Evolutionary conservation across 2,797 vertebrate species (phyloP).

Genomic region (Mus minutoides): DNA sequence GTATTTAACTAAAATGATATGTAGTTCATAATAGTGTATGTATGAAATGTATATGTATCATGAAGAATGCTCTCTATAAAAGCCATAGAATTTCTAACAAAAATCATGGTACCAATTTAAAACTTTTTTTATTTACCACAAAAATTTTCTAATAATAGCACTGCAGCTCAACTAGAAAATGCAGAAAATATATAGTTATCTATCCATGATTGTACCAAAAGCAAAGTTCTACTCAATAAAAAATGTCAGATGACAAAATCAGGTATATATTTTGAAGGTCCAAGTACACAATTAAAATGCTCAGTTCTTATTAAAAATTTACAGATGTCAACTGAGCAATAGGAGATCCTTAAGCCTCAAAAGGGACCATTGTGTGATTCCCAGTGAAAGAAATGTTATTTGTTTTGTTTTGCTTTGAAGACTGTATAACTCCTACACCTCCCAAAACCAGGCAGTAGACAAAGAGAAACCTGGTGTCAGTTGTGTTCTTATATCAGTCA

Average conservation of each 20-base stretch:
- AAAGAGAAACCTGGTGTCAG: background rate
- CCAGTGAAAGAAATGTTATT: background rate
- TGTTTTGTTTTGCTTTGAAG: background rate
- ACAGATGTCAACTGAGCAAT: background rate
- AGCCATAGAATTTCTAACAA: background rate
- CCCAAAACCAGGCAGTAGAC: background rate
- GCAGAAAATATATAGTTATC: background rate
- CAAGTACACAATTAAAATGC: background rate
- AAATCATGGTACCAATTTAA: background rate
- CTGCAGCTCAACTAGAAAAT: background rate
- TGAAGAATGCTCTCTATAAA: background rate
- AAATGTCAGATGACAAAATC: background rate
- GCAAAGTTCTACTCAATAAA: background rate
- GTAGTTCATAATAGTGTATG: background rate
- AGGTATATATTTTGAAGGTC: background rate
- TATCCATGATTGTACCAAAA: background rate
- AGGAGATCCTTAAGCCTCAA: background rate
- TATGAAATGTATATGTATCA: background rate
- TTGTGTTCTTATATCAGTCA: background rate
- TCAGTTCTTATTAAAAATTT: background rate
- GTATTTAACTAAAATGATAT: background rate
- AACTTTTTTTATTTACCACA: background rate
- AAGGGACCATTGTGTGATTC: background rate
- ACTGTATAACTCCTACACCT: background rate
- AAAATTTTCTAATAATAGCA: background rate